phyloP scores from a whole-genome alignment of 1,140 invertebrate species.

The Phenacoccus solenopsis region DNA sequence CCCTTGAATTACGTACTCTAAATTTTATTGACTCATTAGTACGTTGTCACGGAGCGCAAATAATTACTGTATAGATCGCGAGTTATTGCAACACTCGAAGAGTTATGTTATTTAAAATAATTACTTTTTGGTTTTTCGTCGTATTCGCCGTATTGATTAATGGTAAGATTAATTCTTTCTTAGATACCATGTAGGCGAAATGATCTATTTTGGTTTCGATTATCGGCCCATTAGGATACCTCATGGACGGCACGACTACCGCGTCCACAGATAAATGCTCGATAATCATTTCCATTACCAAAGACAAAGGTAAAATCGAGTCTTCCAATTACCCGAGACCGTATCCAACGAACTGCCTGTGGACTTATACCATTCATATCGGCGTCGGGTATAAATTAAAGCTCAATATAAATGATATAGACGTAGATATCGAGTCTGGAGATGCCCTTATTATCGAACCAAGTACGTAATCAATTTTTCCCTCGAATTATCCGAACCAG shows the following conservation, averaged over 20 bases:
- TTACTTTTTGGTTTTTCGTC: too few relatives aligned
- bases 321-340: background rate
- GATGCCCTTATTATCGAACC: background rate
- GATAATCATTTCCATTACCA: background rate
- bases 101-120: too few relatives aligned
- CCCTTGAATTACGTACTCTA: too few relatives aligned
- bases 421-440: background rate
- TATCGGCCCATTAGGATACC: background rate
- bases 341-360: background rate
- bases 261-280: background rate
- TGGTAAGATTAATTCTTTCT: too few relatives aligned
- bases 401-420: background rate
- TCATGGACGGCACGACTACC: background rate
- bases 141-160: too few relatives aligned
- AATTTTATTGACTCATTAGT: too few relatives aligned
- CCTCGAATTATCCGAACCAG: too few relatives aligned
- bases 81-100: too few relatives aligned
- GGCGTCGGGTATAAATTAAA: background rate
- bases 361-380: background rate
- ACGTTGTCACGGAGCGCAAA: too few relatives aligned
- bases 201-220: too few relatives aligned
- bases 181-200: background rate
- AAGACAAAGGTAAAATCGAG: background rate
- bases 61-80: too few relatives aligned
- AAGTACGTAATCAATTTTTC: slow-evolving; percentile 4